Percentiles rank a stretch among this genome's conserved stretches.
Evolutionary conservation across 2,113 vertebrate species (phyloP).

Genomic region (Pluvialis apricaria): DNA sequence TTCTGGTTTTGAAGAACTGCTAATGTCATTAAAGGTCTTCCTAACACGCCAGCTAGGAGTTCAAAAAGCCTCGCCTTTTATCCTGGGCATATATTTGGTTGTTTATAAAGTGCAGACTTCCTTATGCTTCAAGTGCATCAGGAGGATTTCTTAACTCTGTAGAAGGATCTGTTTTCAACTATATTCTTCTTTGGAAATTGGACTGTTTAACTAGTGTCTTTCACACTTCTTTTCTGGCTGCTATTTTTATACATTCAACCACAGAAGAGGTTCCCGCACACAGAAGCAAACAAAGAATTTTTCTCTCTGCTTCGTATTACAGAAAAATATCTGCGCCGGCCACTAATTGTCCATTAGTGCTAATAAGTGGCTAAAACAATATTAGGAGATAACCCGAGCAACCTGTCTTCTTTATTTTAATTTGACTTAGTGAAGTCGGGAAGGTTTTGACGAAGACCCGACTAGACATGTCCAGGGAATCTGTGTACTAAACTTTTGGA

Average conservation of each 20-base stretch:
- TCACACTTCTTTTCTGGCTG: constrained; percentile 53
- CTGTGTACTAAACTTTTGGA: constrained; percentile 71
- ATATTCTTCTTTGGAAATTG: constrained; percentile 42
- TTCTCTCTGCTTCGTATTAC: background rate
- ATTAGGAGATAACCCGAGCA: constrained; percentile 63
- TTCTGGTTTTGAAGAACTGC: constrained; percentile 68
- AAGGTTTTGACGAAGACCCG: constrained; percentile 64
- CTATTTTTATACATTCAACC: constrained; percentile 56
- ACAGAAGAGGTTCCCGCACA: constrained; percentile 18
- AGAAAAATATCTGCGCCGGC: background rate
- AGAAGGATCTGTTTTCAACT: constrained; percentile 58
- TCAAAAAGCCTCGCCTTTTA: constrained; percentile 64
- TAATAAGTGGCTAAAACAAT: constrained; percentile 70
- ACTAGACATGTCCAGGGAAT: constrained; percentile 61
- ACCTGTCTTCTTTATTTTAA: constrained; percentile 63
- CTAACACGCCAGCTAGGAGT: constrained; percentile 52
- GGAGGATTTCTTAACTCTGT: constrained; percentile 13
- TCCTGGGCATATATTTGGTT: constrained; percentile 48
- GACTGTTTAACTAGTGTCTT: constrained; percentile 35
- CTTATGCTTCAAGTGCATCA: constrained; percentile 52
- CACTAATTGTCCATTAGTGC: constrained; percentile 68
- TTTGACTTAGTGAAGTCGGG: constrained; percentile 48
- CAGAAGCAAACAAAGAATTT: constrained; percentile 52
- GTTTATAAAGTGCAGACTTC: constrained; percentile 67
- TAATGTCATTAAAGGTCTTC: constrained; percentile 71